phyloP scores from a whole-genome alignment of 2,113 vertebrate species.

The Hippopotamus amphibius region DNA sequence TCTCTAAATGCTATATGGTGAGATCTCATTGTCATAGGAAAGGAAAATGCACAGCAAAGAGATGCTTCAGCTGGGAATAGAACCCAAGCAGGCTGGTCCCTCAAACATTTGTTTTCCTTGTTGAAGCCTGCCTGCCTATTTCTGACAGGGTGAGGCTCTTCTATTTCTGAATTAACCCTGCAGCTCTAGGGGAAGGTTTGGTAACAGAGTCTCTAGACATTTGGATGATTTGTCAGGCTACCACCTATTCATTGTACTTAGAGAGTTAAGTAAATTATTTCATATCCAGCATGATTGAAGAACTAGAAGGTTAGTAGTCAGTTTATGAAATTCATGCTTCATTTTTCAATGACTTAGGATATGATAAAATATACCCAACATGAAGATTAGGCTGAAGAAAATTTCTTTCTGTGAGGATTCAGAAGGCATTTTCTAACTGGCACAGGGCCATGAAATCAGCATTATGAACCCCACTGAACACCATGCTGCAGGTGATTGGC shows the following conservation, averaged over 20 bases:
- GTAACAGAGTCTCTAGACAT: not conserved
- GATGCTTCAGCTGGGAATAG: not conserved
- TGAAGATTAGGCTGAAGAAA: conserved; percentile 34
- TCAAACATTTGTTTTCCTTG: not conserved
- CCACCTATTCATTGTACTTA: not conserved
- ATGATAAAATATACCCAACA: not conserved
- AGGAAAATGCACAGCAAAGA: not conserved
- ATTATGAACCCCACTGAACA: not conserved
- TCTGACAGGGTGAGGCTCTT: not conserved
- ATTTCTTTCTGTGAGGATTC: conserved; percentile 32
- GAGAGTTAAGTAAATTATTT: not conserved
- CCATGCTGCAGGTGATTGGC: not conserved
- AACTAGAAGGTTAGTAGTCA: conserved; percentile 18
- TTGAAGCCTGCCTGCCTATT: not conserved
- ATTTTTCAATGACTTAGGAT: conserved; percentile 41
- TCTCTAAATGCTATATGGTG: not conserved
- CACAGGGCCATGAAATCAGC: conserved; percentile 1
- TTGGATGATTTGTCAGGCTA: conserved; percentile 29
- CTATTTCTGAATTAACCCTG: not conserved
- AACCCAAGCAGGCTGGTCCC: not conserved
- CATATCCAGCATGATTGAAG: not conserved
- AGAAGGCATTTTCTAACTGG: conserved; percentile 23
- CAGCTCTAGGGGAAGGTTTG: not conserved
- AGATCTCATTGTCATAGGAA: not conserved
- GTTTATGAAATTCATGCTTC: conserved; percentile 29